Conservation (phyloP, 2,888 invertebrate species). For the Acleris literana region DNA sequence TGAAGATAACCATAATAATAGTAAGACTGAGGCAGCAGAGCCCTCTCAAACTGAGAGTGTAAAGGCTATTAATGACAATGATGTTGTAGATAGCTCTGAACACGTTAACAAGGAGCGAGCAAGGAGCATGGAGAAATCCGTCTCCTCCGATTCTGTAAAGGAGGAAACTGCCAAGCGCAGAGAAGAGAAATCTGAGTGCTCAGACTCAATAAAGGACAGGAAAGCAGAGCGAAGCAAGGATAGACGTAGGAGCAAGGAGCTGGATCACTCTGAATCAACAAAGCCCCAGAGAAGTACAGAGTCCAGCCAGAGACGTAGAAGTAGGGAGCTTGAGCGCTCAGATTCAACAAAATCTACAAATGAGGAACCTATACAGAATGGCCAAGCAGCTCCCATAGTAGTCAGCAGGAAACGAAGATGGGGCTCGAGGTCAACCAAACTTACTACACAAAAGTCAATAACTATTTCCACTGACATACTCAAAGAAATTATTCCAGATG, state of each 20-base stretch:
- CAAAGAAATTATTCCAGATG: conserved; percentile 86
- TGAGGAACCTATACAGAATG: conserved; percentile 61
- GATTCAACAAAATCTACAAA: conserved; percentile 54
- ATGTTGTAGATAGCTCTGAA: conserved; percentile 70
- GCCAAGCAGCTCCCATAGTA: conserved; percentile 59
- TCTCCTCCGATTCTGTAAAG: conserved; percentile 19
- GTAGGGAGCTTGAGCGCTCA: conserved; percentile 46
- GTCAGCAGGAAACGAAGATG: conserved; percentile 73
- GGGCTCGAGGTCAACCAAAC: conserved; percentile 74
- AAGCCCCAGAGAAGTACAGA: not conserved
- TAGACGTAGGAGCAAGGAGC: not conserved
- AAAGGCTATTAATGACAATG: conserved; percentile 67
- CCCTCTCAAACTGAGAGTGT: conserved; percentile 51
- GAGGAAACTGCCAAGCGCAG: conserved; percentile 20
- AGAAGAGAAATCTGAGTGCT: conserved; percentile 25
- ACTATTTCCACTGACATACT: conserved; percentile 90
- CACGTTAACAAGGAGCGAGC: conserved; percentile 21
- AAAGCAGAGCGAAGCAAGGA: conserved; percentile 19
- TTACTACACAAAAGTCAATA: conserved; percentile 84
- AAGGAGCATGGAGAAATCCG: conserved; percentile 11
- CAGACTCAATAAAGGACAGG: conserved; percentile 8
- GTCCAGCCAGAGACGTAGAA: conserved; percentile 36
- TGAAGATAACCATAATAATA: conserved; percentile 59
- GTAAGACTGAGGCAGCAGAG: conserved; percentile 55
- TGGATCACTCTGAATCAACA: not conserved